These are phyloP conservation scores for Drepana falcataria DNA, from an alignment of 2,888 invertebrate species.

Conservation along the genomic window DNA sequence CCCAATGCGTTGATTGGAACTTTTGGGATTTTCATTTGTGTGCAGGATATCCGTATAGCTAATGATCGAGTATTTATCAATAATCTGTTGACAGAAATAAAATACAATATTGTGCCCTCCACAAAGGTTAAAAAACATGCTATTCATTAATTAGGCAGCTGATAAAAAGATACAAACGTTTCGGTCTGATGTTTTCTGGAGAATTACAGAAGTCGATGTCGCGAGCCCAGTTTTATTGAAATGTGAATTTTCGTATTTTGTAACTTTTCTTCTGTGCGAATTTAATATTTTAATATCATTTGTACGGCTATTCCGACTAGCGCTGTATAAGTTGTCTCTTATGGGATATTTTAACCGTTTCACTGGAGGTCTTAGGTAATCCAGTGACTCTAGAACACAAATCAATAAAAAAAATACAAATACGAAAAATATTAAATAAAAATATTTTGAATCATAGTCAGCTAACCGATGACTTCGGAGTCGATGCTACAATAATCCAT, in stretches of 20 bases:
- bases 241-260: conserved; percentile 13
- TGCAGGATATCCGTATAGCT: conserved; percentile 16
- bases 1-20: not conserved
- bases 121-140: not conserved
- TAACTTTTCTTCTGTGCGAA: conserved; percentile 10
- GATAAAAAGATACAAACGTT: conserved; percentile 22
- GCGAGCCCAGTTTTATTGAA: conserved; percentile 7
- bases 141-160: no score
- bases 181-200: conserved; percentile 33
- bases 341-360: conserved; percentile 21
- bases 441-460: conserved; percentile 10
- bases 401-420: conserved; percentile 27
- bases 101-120: not conserved
- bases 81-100: conserved; percentile 24
- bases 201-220: conserved; percentile 34
- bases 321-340: conserved; percentile 8
- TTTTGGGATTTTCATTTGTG: not conserved
- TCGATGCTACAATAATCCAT: conserved; percentile 46
- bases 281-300: not conserved
- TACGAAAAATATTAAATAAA: conserved; percentile 12
- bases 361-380: conserved; percentile 44
- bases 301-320: not conserved
- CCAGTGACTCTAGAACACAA: conserved; percentile 51
- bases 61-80: conserved; percentile 27
- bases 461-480: conserved; percentile 44